Base-by-base conservation (phyloP, 1,140 invertebrate species). In the Microplitis demolitor region DNA sequence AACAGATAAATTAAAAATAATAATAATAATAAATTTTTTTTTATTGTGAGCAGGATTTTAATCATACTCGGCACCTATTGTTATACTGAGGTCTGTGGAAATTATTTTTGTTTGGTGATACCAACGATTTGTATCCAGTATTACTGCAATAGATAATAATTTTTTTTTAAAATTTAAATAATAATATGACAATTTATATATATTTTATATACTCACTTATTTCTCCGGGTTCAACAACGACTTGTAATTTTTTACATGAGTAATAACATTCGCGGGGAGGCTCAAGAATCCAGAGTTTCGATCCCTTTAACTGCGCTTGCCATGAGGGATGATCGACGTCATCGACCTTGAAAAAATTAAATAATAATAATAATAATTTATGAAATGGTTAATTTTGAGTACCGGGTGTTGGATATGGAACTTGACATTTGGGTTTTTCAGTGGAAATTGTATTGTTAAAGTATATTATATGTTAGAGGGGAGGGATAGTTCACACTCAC, bases 51-150 rank as follows among this genome's bases (percentile, higher is more conserved):
- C 8, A 61, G 4, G 11, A 33, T 35, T 45, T 80, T 87, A 97
- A 83, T 98, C 96, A 81, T 95, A 98, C 85, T 98, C 97, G 0
- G 96, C 95, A 31, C 97, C 97, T 79, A 98, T 98, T 0, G 96
- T 97, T 70, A 98, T 96, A 86, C 96, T 98, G 74, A 98, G 92
- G 72, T 95, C 93, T 37, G 93, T 90, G 1, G 95, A 94, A 33
- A 96, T 88, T 69, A 97, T 95, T 75, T 90, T 85, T 0, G 97
- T 98, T 80, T 94, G 91, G 87, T 98, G 97, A 81, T 96, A 98
- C 97, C 97, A 98, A 71, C 92, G 91, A 84, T 98, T 97, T 0
- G 96, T 98, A 84, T 98, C 96, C 74, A 98, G 84, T 56, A 96
- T 91, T 89, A 97, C 94, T 96, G 86, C n/a, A 91, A 91, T 31